These are phyloP conservation scores for Mythimna pallens DNA, from an alignment of 2,888 invertebrate species.

Conservation along the genomic window DNA sequence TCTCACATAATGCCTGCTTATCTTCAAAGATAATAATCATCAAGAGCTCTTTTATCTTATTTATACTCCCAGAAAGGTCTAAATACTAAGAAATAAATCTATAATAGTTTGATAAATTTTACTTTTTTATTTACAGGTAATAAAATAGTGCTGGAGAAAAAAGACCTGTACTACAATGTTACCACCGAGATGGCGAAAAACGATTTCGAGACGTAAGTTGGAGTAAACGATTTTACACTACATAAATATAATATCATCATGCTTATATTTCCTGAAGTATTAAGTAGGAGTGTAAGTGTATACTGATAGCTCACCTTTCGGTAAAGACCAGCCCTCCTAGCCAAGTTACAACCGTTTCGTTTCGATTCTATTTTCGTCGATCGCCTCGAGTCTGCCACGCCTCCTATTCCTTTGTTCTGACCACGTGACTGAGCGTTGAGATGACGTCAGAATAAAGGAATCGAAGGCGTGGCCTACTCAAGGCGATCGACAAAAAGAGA, in stretches of 20 bases:
- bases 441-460: too few relatives aligned
- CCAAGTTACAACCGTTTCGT: too few relatives aligned
- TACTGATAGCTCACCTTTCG: too few relatives aligned
- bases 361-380: too few relatives aligned
- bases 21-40: constrained; percentile 38
- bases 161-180: constrained; percentile 72
- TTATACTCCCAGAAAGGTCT: constrained; percentile 35
- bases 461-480: too few relatives aligned
- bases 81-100: constrained; percentile 37
- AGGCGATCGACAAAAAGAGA: too few relatives aligned
- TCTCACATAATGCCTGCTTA: constrained; percentile 25
- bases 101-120: constrained; percentile 31
- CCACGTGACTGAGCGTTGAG: too few relatives aligned
- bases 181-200: constrained; percentile 84
- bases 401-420: too few relatives aligned
- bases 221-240: not conserved
- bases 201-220: constrained; percentile 82
- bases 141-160: constrained; percentile 55
- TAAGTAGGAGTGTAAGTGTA: too few relatives aligned
- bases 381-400: too few relatives aligned
- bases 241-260: too few relatives aligned
- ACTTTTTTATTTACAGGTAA: constrained; percentile 67
- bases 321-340: not conserved
- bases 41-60: constrained; percentile 52
- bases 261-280: not conserved